Evolutionary conservation across 2,797 vertebrate genomes (phyloP).

Genomic region (Pagetopsis macropterus): DNA sequence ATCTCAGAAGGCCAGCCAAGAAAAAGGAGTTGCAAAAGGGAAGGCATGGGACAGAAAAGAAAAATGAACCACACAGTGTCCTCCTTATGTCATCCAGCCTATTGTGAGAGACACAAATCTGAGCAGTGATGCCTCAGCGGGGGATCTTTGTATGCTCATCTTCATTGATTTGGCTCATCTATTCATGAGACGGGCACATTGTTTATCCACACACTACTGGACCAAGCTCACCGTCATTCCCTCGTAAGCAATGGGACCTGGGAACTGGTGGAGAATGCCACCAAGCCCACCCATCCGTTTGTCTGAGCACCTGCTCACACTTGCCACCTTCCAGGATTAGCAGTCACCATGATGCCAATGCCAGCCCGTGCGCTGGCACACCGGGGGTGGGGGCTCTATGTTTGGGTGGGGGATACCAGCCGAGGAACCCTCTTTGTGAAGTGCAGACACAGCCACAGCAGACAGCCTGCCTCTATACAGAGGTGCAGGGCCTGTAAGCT

Average conservation of each 20-base stretch:
- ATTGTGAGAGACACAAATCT: conserved; percentile 86
- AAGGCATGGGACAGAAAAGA: conserved; percentile 64
- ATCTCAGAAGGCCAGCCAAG: conserved; percentile 75
- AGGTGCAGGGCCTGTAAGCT: conserved; percentile 78
- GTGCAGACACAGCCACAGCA: conserved; percentile 68
- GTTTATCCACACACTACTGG: conserved; percentile 79
- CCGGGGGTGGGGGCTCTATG: conserved; percentile 53
- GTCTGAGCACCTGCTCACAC: conserved; percentile 81
- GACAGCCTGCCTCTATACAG: conserved; percentile 71
- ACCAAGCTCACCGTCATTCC: conserved; percentile 71
- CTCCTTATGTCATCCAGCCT: conserved; percentile 86
- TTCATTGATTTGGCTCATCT: conserved; percentile 86
- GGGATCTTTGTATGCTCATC: conserved; percentile 86
- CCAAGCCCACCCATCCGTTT: conserved; percentile 68
- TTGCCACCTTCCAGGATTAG: conserved; percentile 79
- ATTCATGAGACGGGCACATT: conserved; percentile 83
- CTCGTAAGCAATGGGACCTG: conserved; percentile 71
- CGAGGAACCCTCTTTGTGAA: conserved; percentile 71
- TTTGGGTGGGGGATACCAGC: conserved; percentile 56
- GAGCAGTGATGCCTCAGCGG: conserved; percentile 84
- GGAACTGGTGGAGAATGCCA: conserved; percentile 71
- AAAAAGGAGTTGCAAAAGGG: conserved; percentile 64
- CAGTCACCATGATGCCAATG: conserved; percentile 71
- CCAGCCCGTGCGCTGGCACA: conserved; percentile 68
- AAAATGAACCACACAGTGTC: conserved; percentile 85